Percentiles rank a stretch among this genome's conserved stretches.
Conservation (phyloP, 2,797 vertebrate species). For the Luscinia luscinia region DNA sequence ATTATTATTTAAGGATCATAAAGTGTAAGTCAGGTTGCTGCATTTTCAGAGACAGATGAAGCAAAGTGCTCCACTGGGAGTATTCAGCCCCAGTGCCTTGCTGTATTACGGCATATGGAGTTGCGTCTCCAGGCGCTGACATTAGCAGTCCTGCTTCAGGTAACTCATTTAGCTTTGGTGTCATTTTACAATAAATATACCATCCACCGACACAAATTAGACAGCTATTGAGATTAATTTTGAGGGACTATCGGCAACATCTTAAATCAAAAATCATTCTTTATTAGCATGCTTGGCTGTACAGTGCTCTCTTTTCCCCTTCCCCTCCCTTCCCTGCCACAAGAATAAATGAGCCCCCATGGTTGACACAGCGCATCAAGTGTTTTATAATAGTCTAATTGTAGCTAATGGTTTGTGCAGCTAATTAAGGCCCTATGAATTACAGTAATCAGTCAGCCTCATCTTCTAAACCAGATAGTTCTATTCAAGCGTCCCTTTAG, state of each 20-base stretch:
- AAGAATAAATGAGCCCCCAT: slow-evolving; percentile 84
- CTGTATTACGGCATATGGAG: slow-evolving; percentile 76
- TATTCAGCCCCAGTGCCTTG: slow-evolving; percentile 59
- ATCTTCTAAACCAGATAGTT: slow-evolving; percentile 85
- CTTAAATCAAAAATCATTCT: slow-evolving; percentile 86
- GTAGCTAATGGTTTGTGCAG: slow-evolving; percentile 99
- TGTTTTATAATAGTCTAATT: slow-evolving; percentile 99
- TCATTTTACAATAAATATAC: slow-evolving; percentile 88
- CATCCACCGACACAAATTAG: slow-evolving; percentile 86
- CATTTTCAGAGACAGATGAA: slow-evolving; percentile 76
- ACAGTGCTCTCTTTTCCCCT: slow-evolving; percentile 61
- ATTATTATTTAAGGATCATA: slow-evolving; percentile 79
- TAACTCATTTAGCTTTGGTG: slow-evolving; percentile 86
- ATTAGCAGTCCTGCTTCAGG: slow-evolving; percentile 83
- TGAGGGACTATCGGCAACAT: slow-evolving; percentile 84
- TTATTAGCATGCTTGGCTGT: slow-evolving; percentile 80
- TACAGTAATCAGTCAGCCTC: slow-evolving; percentile 99
- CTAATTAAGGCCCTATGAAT: slow-evolving; percentile 99
- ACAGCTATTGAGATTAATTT: slow-evolving; percentile 89
- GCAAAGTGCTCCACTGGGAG: slow-evolving; percentile 72
- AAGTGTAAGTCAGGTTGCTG: slow-evolving; percentile 75
- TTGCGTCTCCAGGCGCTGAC: slow-evolving; percentile 77
- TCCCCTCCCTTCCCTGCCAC: slow-evolving; percentile 74
- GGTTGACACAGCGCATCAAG: slow-evolving; percentile 93
- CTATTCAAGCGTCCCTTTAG: slow-evolving; percentile 77